Evolutionary conservation across 2,113 vertebrate genomes (phyloP).

Genomic region (Pycnonotus jocosus): DNA sequence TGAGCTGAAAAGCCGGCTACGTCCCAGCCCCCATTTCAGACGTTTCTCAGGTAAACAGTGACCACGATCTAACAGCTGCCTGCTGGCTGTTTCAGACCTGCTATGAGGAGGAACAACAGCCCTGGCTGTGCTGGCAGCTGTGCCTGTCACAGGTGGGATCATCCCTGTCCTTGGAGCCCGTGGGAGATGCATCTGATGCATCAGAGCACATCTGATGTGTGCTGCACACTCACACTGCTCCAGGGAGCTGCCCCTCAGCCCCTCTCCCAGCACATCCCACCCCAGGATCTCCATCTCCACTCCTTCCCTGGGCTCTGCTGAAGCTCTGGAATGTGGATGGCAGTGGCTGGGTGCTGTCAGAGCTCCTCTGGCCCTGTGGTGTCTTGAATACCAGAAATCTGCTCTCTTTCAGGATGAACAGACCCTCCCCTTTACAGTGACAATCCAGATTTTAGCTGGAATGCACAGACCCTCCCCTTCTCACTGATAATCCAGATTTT

Average conservation of each 20-base stretch:
- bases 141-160: not conserved
- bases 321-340: not conserved
- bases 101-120: not conserved
- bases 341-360: not conserved
- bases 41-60: not conserved
- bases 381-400: not conserved
- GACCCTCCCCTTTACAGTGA: not conserved
- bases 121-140: not conserved
- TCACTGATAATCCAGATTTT: not conserved
- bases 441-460: not conserved
- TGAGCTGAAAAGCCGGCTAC: not conserved
- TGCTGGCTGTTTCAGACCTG: not conserved
- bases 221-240: not conserved
- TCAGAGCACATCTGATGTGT: too few species aligned
- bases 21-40: not conserved
- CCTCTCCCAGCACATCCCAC: not conserved
- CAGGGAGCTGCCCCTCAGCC: not conserved
- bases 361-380: not conserved
- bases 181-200: not conserved
- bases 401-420: not conserved
- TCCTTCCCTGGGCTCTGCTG: accelerated
- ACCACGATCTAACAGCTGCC: not conserved
- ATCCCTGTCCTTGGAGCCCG: accelerated
- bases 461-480: not conserved
- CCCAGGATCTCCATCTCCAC: accelerated